Base-by-base conservation (phyloP, 2,113 vertebrate genomes). In the Rafetus swinhoei region DNA sequence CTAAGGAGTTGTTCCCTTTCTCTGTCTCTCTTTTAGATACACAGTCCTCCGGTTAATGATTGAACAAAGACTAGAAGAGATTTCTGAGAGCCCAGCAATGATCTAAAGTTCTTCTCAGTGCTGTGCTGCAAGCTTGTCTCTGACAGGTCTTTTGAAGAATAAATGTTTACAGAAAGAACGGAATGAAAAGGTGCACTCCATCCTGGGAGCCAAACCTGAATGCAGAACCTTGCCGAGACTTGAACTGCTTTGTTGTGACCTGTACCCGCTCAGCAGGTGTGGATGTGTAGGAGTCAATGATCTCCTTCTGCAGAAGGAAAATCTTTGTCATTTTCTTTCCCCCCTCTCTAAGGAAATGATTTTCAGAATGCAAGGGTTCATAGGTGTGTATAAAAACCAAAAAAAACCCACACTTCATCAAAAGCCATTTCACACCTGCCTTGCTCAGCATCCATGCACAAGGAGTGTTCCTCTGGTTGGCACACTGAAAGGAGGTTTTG, bases 31-130 rank as follows among this genome's bases (percentile, higher is more conserved):
- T 90, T 57, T 2, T 90, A 98, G 98, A 86, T 99, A 99, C 88
- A 98, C 98, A 0, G 98, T 98, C 87, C 97, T 99, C 55, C 98
- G 99, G 35, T 95, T 98, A 82, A 98, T 98, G 96, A 99, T 99
- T 50, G 98, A 99, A 95, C 99, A 98, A 86, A 98, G 99, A 96
- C 97, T 99, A 93, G 97, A 98, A 76, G 99, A 99, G 98, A 98
- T 98, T 82, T 98, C 98, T 0, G 98, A 99, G 55, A 98, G 98
- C 11, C 98, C 98, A 0, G 97, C 96, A 0, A 97, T 94, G 0
- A 98, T 98, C 95, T 98, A 89, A 96, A 35, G 4, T 1, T 0
- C 18, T 62, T n/a, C 3, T 0, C 56, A 45, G 59, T 19, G 4
- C 53, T 8, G 27, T 32, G 52, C n/a, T 0, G 0, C 18, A 25